Base-by-base conservation (phyloP, 2,888 invertebrate genomes). In the Andrena flavipes region DNA sequence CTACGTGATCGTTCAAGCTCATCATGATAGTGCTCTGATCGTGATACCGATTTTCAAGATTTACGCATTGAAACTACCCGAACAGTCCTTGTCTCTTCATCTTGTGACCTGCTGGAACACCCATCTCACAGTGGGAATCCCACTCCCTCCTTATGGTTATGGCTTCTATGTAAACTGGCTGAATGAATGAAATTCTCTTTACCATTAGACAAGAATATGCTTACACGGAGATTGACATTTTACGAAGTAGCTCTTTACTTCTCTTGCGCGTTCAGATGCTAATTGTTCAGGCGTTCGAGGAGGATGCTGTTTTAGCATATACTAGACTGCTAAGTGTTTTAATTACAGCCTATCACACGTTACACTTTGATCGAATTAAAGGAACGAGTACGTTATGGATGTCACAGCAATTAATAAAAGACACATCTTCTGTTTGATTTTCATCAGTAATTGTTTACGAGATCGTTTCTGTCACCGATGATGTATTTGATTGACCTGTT, bases 61-160 rank as follows among this genome's bases (percentile, higher is more conserved):
- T 35, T 84, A 82, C 76, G 76, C 78, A 87, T 84, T 68, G 71
- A 65, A 80, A 75, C 72, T 67, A 76, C 26, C 65, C 59, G 48
- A 79, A 42, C 51, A 62, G 49, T 68, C 72, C 70, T 71, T 71
- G 51, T 69, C 48, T 76, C 60, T 63, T 82, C 78, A 82, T 86
- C 78, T 88, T 83, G 89, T 91, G 90, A 91, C 91, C 91, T 91
- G 91, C 92, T 91, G 90, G 90, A 92, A 91, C 89, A 77, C 75
- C 65, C 83, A 76, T 87, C 51, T 86, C 80, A 76, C 84, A 65
- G 74, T 84, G 86, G 79, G 80, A 89, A 78, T 81, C 82, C 89
- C 82, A 59, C 84, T 54, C 75, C 82, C 86, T 79, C 79, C 67
- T 70, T 81, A 71, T 85, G 82, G 87, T 84, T 80, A 88, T 88